A percentile compares a stretch with the other conserved stretches of the same genome.
These are phyloP conservation scores for Gymnarchus niloticus DNA, from an alignment of 2,113 vertebrate genomes.

Conservation along the genomic window DNA sequence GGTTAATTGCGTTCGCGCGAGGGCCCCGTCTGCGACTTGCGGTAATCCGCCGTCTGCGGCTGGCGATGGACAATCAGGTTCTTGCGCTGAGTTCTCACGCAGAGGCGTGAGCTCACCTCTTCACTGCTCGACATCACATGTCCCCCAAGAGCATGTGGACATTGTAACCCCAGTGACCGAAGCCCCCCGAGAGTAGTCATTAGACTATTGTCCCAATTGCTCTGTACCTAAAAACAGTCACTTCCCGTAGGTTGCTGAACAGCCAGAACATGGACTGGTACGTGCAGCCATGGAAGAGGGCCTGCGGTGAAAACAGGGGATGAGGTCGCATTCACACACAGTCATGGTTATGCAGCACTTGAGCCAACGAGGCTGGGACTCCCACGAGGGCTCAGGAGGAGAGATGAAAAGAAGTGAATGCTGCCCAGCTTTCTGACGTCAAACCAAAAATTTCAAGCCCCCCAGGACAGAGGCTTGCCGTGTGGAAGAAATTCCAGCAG, in stretches of 20 bases:
- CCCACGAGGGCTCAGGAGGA: neutral
- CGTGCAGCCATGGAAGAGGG: neutral
- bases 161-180: neutral
- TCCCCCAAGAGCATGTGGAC: too few relatives aligned
- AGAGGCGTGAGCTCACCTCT: neutral
- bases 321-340: neutral
- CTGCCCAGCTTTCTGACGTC: neutral
- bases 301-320: neutral
- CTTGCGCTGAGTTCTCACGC: neutral
- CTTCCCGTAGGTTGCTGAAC: constrained; percentile 54
- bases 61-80: neutral
- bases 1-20: neutral
- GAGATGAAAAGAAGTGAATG: neutral
- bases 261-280: neutral
- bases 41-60: too few relatives aligned
- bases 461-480: neutral
- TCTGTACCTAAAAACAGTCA: constrained; percentile 17
- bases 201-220: too few relatives aligned
- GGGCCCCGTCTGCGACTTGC: neutral
- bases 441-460: neutral
- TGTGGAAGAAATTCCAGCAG: neutral
- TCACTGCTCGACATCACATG: neutral
- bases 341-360: neutral
- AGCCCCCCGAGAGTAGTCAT: neutral
- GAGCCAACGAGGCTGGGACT: neutral